Evolutionary conservation across 1,140 invertebrate species (phyloP).

Genomic region (Bombus affinis): DNA sequence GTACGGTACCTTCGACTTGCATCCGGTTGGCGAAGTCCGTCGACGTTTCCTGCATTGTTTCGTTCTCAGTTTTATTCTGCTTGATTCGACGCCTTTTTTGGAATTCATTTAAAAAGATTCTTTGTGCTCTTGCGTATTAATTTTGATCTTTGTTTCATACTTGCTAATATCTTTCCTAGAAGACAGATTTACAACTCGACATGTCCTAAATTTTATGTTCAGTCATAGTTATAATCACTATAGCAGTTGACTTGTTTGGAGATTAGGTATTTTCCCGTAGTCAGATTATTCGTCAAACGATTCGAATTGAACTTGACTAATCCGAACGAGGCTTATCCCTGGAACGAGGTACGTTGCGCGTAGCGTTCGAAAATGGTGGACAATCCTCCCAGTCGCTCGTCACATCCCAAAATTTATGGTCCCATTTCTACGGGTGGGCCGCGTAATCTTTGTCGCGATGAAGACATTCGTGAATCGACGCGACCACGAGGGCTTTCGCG

Average conservation of each 20-base stretch:
- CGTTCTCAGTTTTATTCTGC: background rate
- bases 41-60: background rate
- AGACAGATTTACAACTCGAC: background rate
- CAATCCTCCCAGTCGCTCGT: conserved; percentile 19
- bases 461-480: conserved; percentile 51
- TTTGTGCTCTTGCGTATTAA: no score
- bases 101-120: background rate
- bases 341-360: background rate
- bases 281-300: background rate
- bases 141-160: no score
- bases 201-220: background rate
- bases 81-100: background rate
- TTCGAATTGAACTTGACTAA: background rate
- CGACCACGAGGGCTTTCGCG: conserved; percentile 49
- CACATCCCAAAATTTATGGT: conserved; percentile 58
- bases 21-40: conserved; percentile 63
- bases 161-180: no score
- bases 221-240: background rate
- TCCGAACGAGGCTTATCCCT: conserved; percentile 36
- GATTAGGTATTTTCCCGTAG: background rate
- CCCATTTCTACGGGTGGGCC: conserved; percentile 39
- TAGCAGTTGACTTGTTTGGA: background rate
- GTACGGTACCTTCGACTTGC: conserved; percentile 61
- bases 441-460: conserved; percentile 51
- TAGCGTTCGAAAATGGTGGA: conserved; percentile 9